These are phyloP conservation scores for Drosophila mayri DNA, from an alignment of 1,140 invertebrate species.

Conservation along the genomic window DNA sequence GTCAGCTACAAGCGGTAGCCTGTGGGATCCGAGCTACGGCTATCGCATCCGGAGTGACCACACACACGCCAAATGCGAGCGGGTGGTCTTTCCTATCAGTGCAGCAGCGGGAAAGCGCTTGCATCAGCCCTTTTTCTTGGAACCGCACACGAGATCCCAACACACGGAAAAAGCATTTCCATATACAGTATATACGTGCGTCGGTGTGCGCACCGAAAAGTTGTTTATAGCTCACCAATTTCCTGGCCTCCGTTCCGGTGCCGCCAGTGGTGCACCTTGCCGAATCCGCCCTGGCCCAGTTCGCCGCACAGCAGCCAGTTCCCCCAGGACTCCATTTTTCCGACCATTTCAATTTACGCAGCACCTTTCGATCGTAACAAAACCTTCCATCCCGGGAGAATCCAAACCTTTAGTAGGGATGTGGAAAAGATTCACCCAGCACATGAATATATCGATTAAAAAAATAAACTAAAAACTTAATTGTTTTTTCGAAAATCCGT, in stretches of 20 bases:
- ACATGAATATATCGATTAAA: neutral
- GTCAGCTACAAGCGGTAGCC: conserved; percentile 9
- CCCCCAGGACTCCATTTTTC: conserved; percentile 1
- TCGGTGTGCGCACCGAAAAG: neutral
- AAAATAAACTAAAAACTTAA: neutral
- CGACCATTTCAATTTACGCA: neutral
- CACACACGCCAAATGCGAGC: conserved; percentile 7
- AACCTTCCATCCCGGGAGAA: conserved; percentile 22
- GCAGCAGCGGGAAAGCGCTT: conserved; percentile 19
- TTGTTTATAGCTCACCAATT: conserved; percentile 59
- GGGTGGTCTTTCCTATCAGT: conserved; percentile 23
- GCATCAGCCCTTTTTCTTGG: conserved; percentile 46
- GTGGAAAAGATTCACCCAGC: neutral
- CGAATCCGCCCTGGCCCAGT: conserved; percentile 70
- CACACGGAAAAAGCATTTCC: conserved; percentile 19
- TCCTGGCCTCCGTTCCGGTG: conserved; percentile 47
- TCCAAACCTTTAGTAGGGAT: conserved; percentile 3
- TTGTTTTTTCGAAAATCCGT: too few species aligned
- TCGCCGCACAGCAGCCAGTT: conserved; percentile 41
- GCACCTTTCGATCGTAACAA: neutral
- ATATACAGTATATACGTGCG: conserved; percentile 6
- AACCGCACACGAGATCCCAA: conserved; percentile 19
- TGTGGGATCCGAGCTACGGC: neutral
- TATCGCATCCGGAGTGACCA: conserved; percentile 8
- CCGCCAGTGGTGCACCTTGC: conserved; percentile 64